Base-by-base conservation (phyloP, 2,888 invertebrate genomes). In the Trilocha varians region DNA sequence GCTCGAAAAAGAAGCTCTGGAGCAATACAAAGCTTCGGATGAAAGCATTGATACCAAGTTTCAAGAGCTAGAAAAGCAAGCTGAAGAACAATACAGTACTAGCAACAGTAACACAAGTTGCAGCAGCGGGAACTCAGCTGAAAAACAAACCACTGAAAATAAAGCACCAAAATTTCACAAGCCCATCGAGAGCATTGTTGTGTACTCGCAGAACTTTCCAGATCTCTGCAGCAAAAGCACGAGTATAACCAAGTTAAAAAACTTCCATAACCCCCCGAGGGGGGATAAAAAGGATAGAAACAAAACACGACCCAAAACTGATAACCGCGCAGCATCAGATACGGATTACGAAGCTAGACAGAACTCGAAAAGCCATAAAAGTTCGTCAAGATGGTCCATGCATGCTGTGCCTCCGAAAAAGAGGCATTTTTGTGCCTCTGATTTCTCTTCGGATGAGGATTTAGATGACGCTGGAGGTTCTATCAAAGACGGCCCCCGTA, bases 71-170 rank as follows among this genome's bases (percentile, higher is more conserved):
- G 91, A 91, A 57, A 84, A 88, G 44, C 88, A 91, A 55, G 91
- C 91, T 0, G 88, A 88, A 39, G 91, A 91, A 55, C 91, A 91
- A 59, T 91, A 91, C 64, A 87, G 86, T 54, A 75, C 75, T 0
- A 84, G 85, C 50, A 83, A 83, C 45, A 85, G 84, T 50, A 83
- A 82, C 47, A 85, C 84, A 1, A 86, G 85, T 46, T 85, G 83
- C 55, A 80, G 83, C 55, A 84, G 83, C 49, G 80, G 76, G 0
- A 73, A 75, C 43, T 78, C 79, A 0, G 70, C 69, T 8, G 78
- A 77, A 47, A 83, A 82, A 41, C 65, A 68, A 37, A 52, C 57
- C 1, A 53, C 69, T 0, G 52, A 76, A 46, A 63, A 50, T 15
- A 74, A 71, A 34, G 50, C 71, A 47, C 59, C 66, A 73, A 82